Base-by-base conservation (phyloP, 2,888 invertebrate genomes). In the Girardia tigrina region DNA sequence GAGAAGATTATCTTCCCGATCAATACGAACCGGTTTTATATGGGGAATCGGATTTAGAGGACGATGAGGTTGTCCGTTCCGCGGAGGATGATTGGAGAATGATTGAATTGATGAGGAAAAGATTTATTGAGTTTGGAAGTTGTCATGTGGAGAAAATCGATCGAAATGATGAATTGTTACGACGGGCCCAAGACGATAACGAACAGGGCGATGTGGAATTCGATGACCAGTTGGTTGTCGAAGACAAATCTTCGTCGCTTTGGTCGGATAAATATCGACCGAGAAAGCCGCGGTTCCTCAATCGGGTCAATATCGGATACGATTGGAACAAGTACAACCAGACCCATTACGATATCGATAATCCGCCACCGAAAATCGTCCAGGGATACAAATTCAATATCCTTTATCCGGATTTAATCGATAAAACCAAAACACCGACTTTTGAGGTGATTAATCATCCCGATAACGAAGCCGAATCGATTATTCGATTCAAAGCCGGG, bases 271-370 rank as follows among this genome's bases (percentile, higher is more conserved):
- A 97, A 86, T 98, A 97, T 85, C 86, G 97, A 14, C 98, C 98
- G 0, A 86, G 97, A 71, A 98, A 98, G 82, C 98, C 98, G 0
- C 86, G 97, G 26, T 99, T 98, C 86, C 95, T 98, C 86, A 99
- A 99, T 87, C 84, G 88, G 77, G 88, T 88, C 6, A 86, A 87
- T 80, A 87, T 87, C 1, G 98, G 98, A 20, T 99, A 98, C 85
- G 98, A 99, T 82, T 99, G 98, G 98, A 98, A 98, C 86, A 98
- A 99, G 85, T 99, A 99, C 86, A 99, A 99, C 86, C 98, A 98
- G 86, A 98, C 98, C 0, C 98, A 98, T 86, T 99, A 99, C 85
- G 98, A 98, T 84, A 94, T 97, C 90, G 98, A 99, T 85, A 98
- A 99, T 86, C 98, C 98, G 73, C 98, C 98, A 8, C 98, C 98